Evolutionary conservation across 2,113 vertebrate species (phyloP).

Genomic region (Nesoenas mayeri): DNA sequence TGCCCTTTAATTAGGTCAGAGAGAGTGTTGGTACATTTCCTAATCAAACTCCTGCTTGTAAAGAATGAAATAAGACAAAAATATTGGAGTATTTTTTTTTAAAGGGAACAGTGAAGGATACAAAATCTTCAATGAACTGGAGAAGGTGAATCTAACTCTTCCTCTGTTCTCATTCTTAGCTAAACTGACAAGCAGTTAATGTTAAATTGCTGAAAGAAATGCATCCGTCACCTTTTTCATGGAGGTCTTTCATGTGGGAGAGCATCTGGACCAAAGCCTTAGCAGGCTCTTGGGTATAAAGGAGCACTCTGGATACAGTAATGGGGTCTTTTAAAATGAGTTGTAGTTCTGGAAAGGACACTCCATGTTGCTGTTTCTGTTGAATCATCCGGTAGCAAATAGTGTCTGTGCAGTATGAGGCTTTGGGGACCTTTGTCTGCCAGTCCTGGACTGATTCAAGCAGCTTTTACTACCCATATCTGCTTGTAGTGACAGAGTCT

Average conservation of each 20-base stretch:
- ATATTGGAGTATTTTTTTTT: neutral
- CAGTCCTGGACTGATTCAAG: neutral
- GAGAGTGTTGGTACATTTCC: constrained; percentile 27
- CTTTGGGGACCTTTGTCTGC: neutral
- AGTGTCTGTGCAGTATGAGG: neutral
- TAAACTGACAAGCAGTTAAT: neutral
- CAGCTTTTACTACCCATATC: neutral
- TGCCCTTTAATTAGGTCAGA: constrained; percentile 47
- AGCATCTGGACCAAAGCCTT: neutral
- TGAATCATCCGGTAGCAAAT: neutral
- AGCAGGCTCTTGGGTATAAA: neutral
- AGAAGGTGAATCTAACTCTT: neutral
- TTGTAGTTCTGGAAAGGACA: neutral
- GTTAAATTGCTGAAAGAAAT: neutral
- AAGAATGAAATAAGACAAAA: constrained; percentile 6
- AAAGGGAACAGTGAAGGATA: neutral
- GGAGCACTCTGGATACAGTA: neutral
- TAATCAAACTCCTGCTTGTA: constrained; percentile 10
- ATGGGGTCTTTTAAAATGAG: neutral
- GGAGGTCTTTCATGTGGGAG: neutral
- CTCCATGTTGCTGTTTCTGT: neutral
- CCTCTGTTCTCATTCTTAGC: neutral
- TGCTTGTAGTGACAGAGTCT: neutral
- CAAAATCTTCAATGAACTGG: constrained; percentile 1
- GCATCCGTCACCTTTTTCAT: neutral